Base-by-base conservation (phyloP, 2,888 invertebrate genomes). In the Thelaira solivaga region DNA sequence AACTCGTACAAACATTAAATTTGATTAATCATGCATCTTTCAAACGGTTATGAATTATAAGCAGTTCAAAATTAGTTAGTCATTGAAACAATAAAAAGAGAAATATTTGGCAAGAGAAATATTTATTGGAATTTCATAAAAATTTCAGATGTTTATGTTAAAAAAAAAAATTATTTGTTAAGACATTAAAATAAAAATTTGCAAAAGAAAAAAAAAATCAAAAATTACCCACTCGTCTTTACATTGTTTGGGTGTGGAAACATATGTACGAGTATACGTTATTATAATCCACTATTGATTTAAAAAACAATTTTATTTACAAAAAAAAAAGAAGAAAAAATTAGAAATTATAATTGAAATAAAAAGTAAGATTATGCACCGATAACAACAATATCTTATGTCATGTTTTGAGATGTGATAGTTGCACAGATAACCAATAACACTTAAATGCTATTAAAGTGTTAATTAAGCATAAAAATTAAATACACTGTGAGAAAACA, bases 361-460 rank as follows among this genome's bases (percentile, higher is more conserved):
- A 41, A 49, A 53, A 71, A 55, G 31, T 62, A 20, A 64, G 36
- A 39, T 53, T 55, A 55, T 39, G 8, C 22, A 55, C 1, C 20
- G 34, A 29, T 39, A 72, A 31, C 55, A 55, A 31, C 55, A 55
- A 26, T 64, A 55, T 64, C 55, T 64, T 62, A 64, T 64, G 62
- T 55, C 71, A 72, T 62, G 64, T 72, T 62, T 62, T 36, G 18
- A 53, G 45, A 53, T 72, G 36, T 41, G 49, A 41, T 69, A 18
- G 41, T 49, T 59, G 57, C 20, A 24, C 18, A 69, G 59, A 69
- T 51, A 61, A 41, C 22, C 24, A 61, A 22, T 55, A 55, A 55
- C 62, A 72, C 22, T 55, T 64, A 55, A 62, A 47, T 29, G 55
- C 72, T 47, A 55, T 72, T 72, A 62, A 71, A 55, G 62, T 47